Percentiles rank a stretch among this genome's conserved stretches.
phyloP scores from a whole-genome alignment of 2,888 invertebrate species.

The Mimumesa dahlbomi region DNA sequence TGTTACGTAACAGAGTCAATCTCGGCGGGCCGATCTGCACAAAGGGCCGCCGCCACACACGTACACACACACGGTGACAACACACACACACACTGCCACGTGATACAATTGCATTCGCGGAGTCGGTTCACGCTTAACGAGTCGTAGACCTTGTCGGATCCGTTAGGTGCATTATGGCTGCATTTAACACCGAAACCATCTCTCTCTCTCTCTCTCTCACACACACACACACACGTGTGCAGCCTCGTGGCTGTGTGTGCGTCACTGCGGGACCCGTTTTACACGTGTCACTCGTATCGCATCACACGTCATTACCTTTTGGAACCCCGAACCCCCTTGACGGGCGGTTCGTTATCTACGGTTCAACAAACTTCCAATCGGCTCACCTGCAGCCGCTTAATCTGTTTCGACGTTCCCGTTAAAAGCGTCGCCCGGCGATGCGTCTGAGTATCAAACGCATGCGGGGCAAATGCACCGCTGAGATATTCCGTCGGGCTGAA shows the following conservation, averaged over 20 bases:
- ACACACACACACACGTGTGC: too few relatives aligned
- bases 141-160: conserved; percentile 12
- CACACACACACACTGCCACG: neutral
- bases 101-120: conserved; percentile 26
- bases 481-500: neutral
- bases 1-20: too few relatives aligned
- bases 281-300: conserved; percentile 65
- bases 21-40: too few relatives aligned
- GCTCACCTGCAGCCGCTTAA: conserved; percentile 53
- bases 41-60: too few relatives aligned
- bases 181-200: conserved; percentile 28
- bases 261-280: conserved; percentile 30
- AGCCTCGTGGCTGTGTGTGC: neutral
- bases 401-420: conserved; percentile 45
- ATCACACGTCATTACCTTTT: conserved; percentile 64
- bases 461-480: neutral
- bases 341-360: conserved; percentile 50
- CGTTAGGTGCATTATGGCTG: conserved; percentile 23
- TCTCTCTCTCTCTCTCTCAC: too few relatives aligned
- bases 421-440: conserved; percentile 20
- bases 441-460: conserved; percentile 6
- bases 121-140: conserved; percentile 24
- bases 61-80: neutral
- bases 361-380: conserved; percentile 64
- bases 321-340: conserved; percentile 19